Evolutionary conservation across 2,113 vertebrate species (phyloP).

Genomic region (Phalacrocorax carbo): DNA sequence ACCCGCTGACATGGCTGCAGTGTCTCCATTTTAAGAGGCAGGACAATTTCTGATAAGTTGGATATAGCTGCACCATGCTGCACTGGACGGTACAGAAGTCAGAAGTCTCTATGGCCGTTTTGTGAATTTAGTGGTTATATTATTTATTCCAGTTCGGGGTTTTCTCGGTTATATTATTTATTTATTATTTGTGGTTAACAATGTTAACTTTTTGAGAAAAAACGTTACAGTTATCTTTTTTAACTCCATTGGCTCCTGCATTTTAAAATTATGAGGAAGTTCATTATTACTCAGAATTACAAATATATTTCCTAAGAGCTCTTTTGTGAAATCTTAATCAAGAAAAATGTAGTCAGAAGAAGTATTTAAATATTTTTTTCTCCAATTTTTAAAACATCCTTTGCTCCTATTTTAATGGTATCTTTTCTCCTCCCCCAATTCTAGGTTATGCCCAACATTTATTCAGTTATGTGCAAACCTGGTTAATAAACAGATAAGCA

Average conservation of each 20-base stretch:
- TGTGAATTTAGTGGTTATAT: background rate
- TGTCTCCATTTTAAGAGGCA: background rate
- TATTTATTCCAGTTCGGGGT: background rate
- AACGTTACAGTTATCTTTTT: background rate
- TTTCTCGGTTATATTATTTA: background rate
- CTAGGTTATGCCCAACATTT: background rate
- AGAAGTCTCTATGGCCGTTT: background rate
- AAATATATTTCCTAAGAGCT: background rate
- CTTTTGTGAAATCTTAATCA: background rate
- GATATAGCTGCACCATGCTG: background rate
- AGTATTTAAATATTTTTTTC: background rate
- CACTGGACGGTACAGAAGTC: background rate
- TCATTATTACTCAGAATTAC: background rate
- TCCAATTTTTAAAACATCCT: background rate
- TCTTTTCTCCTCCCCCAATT: background rate
- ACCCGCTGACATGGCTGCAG: background rate
- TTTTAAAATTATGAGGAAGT: background rate
- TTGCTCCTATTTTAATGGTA: background rate
- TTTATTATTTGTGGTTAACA: background rate
- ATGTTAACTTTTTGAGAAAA: background rate
- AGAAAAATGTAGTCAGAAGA: background rate
- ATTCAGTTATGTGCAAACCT: background rate
- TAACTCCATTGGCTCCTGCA: background rate
- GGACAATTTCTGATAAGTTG: background rate
- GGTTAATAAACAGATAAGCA: background rate